Base-by-base conservation (phyloP, 2,888 invertebrate genomes). In the Leptinotarsa peninsularis region DNA sequence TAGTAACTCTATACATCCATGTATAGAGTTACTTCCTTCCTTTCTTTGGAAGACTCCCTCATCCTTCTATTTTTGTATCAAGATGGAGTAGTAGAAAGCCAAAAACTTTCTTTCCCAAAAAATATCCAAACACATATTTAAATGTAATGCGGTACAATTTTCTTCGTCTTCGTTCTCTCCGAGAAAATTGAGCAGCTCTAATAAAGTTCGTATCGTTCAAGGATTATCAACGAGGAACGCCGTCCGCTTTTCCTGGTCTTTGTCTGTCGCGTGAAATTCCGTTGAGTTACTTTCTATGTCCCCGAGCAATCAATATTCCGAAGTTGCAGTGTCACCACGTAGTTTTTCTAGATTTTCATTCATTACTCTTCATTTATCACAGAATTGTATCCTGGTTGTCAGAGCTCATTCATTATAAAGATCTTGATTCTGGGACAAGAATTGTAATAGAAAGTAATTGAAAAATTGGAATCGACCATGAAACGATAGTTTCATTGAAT, bases 201-300 rank as follows among this genome's bases (percentile, higher is more conserved):
- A 86, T 86, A 85, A 86, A 86, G 83, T 81, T 80, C 81, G 84
- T 82, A 84, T 85, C 86, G 85, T 85, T 84, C 81, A 80, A 84
- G 85, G 85, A 86, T 86, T 85, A 85, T 83, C 83, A 84, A 84
- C 82, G 81, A 83, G 80, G 76, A 78, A 77, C 74, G 79, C 79
- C 79, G 79, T 80, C 79, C 77, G 76, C 79, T 78, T 81, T 79
- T 79, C 74, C 56, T 74, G 15, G 23, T 74, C 78, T 73, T 76
- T 76, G 73, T 73, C 80, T 79, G 72, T 80, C 81, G 18, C 23
- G 58, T 58, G 58, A 58, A 4, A 58, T 21, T 58, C 21, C 81
- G 78, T 82, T 81, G 80, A 83, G 83, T 83, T 83, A 82, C 83
- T 83, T 83, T 81, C 83, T 67, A 21, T 56, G 52, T 70, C 67